Evolutionary conservation across 2,888 invertebrate genomes (phyloP).

Genomic region (Ceratothoa steindachneri): DNA sequence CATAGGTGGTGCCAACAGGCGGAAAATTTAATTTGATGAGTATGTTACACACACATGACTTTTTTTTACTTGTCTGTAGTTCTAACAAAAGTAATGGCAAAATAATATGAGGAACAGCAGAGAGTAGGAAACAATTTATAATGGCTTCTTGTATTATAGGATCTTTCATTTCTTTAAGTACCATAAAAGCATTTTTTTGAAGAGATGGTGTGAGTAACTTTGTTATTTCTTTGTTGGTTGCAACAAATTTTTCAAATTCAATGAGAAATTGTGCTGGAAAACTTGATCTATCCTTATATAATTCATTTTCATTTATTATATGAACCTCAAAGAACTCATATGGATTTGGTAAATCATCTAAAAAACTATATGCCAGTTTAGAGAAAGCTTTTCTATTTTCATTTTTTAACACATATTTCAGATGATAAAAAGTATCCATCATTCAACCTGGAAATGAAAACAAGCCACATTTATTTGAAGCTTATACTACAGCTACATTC

Average conservation of each 20-base stretch:
- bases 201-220: not conserved
- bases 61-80: not conserved
- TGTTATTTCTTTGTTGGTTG: not conserved
- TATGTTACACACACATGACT: not conserved
- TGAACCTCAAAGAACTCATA: not conserved
- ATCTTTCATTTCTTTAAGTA: not conserved
- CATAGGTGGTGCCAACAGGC: conserved; percentile 20
- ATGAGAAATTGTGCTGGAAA: not conserved
- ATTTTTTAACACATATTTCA: too few relatives aligned
- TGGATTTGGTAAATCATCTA: not conserved
- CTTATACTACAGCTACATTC: too few relatives aligned
- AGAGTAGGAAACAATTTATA: not conserved
- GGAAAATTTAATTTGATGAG: conserved; percentile 14
- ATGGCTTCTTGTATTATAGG: not conserved
- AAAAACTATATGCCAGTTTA: not conserved
- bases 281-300: not conserved
- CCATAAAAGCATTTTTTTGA: not conserved
- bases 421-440: too few relatives aligned
- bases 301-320: not conserved
- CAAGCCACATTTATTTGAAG: too few relatives aligned
- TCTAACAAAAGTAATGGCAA: not conserved
- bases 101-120: not conserved
- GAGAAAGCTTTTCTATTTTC: not conserved
- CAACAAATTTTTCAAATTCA: not conserved
- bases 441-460: too few relatives aligned